phyloP scores from a whole-genome alignment of 2,113 vertebrate species.

The Nycticorax nycticorax region DNA sequence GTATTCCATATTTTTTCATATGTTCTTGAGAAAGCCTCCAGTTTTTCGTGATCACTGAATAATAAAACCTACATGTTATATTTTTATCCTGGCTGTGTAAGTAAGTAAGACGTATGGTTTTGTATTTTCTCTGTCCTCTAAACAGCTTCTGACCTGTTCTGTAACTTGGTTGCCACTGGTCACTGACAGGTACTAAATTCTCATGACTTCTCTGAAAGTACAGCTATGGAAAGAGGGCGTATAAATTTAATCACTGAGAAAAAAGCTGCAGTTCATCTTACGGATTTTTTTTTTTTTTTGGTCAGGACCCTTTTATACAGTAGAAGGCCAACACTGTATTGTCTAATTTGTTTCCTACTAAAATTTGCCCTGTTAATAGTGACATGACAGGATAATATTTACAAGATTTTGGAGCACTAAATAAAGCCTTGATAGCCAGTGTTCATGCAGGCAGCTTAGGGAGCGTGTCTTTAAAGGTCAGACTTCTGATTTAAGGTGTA shows the following conservation, averaged over 20 bases:
- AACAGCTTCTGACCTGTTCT: background rate
- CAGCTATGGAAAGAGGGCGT: background rate
- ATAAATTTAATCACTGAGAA: background rate
- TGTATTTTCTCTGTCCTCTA: background rate
- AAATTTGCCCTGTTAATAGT: background rate
- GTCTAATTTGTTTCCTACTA: background rate
- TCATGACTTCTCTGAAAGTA: background rate
- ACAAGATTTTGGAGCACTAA: background rate
- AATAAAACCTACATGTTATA: background rate
- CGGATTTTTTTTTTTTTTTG: background rate
- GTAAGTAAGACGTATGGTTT: background rate
- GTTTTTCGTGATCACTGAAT: background rate
- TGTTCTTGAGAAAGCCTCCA: background rate
- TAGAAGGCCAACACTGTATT: background rate
- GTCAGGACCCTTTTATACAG: background rate
- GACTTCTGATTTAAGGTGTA: background rate
- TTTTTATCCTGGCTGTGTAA: background rate
- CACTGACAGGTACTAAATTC: background rate
- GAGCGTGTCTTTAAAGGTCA: conserved; percentile 17
- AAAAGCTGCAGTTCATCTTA: background rate
- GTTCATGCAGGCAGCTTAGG: background rate
- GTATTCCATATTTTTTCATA: background rate
- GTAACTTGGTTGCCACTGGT: background rate
- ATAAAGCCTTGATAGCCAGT: background rate
- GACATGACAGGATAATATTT: background rate